Percentiles rank a stretch among this genome's conserved stretches.
Evolutionary conservation across 2,797 vertebrate genomes (phyloP).

Genomic region (Petrocephalus schoutedeni): DNA sequence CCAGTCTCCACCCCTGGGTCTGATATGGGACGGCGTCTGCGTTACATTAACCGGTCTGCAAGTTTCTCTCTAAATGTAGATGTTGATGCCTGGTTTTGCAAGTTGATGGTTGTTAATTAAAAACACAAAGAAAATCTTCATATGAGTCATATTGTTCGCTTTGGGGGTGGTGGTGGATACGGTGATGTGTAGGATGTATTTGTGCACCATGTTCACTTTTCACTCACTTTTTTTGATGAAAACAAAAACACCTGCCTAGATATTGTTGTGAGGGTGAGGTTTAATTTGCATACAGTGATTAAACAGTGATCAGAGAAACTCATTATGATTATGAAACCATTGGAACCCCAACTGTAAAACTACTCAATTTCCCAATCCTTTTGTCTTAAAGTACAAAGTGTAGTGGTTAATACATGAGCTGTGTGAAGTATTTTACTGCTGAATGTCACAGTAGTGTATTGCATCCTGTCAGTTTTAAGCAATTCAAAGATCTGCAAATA

Average conservation of each 20-base stretch:
- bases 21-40: constrained; percentile 11
- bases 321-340: background rate
- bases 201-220: background rate
- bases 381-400: background rate
- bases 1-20: background rate
- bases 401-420: background rate
- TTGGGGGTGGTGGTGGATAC: background rate
- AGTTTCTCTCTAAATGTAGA: background rate
- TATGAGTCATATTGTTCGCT: background rate
- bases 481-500: constrained; percentile 22
- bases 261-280: background rate
- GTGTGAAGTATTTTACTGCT: background rate
- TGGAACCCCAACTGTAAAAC: background rate
- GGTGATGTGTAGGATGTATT: background rate
- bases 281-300: constrained; percentile 1
- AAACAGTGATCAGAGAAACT: background rate
- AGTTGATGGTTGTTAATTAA: background rate
- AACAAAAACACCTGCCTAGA: background rate
- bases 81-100: background rate
- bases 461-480: constrained; percentile 21
- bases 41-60: background rate
- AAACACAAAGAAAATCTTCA: background rate
- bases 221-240: background rate
- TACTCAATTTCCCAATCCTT: background rate
- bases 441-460: constrained; percentile 23